Base-by-base conservation (phyloP, 2,113 vertebrate genomes). In the Ceyx melanurus region DNA sequence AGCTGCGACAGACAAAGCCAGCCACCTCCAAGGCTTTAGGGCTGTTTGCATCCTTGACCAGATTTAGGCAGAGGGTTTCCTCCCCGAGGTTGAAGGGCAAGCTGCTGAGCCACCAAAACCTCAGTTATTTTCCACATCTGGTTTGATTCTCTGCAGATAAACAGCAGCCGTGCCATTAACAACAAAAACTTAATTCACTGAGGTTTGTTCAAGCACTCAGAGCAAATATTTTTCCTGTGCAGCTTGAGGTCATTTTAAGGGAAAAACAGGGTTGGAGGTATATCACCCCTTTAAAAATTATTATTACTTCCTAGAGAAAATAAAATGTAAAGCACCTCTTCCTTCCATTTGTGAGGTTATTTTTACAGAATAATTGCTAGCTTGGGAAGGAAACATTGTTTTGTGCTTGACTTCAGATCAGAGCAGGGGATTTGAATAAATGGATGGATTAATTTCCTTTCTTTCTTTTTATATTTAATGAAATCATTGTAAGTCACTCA, bases 211-310 rank as follows among this genome's bases (percentile, higher is more conserved):
- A 97, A 97, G 96, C 72, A 90, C 86, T n/a, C 64, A 97, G 95
- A 97, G 97, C 88, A 98, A 97, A 98, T 97, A 98, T 97, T 97
- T 97, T 97, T 96, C 83, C 96, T 97, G 95, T 97, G 93, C 95
- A 92, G 92, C 78, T 96, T 96, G 86, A 96, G 96, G 97, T 98
- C 97, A 97, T 87, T 98, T 92, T 94, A 96, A 98, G 97, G 96
- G 96, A 95, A 97, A 97, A 97, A 97, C 84, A 88, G 90, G 82
- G 73, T 75, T 95, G 94, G 95, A 95, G 91, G 88, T 93, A 94
- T 95, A 95, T 96, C 74, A 51, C 92, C 92, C 95, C 94, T 97
- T 97, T 94, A 96, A 97, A 97, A 97, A 94, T 96, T 96, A 93
- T 97, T 96, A 97, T 90, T 90, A 94, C 95, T 97, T 98, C 97